Percentiles rank a stretch among this genome's conserved stretches.
Evolutionary conservation across 2,888 invertebrate species (phyloP).

Genomic region (Microctonus aethiopoides): DNA sequence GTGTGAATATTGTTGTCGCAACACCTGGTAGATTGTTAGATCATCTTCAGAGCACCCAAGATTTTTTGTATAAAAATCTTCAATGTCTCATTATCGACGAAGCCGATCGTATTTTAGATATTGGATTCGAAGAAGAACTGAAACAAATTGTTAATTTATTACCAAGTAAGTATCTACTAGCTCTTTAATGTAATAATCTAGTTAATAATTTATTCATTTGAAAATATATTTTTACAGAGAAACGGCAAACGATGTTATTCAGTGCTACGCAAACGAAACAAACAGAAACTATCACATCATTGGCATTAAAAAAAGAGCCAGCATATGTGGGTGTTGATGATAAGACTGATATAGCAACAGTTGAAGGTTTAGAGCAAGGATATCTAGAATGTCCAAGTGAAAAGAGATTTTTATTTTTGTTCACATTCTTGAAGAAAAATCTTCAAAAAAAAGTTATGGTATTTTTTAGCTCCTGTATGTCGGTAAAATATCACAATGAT

Average conservation of each 20-base stretch:
- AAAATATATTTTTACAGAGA: not conserved
- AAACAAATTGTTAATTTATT: slow-evolving; percentile 92
- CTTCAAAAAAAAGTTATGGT: slow-evolving; percentile 96
- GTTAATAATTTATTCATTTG: not conserved
- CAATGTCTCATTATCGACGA: slow-evolving; percentile 96
- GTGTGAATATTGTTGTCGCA: slow-evolving; percentile 93
- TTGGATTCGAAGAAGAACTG: slow-evolving; percentile 97
- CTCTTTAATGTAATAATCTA: slow-evolving; percentile 2
- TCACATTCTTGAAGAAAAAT: slow-evolving; percentile 97
- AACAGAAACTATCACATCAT: slow-evolving; percentile 86
- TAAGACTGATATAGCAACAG: slow-evolving; percentile 83
- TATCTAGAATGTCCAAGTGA: slow-evolving; percentile 97
- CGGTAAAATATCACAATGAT: slow-evolving; percentile 96
- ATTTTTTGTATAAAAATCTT: slow-evolving; percentile 92
- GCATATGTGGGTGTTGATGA: slow-evolving; percentile 96
- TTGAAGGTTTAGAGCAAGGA: slow-evolving; percentile 85
- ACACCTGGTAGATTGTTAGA: slow-evolving; percentile 96
- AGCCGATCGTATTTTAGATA: slow-evolving; percentile 96
- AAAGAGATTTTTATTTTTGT: slow-evolving; percentile 93
- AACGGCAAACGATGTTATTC: not conserved
- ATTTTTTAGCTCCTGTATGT: slow-evolving; percentile 97
- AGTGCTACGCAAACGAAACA: slow-evolving; percentile 57
- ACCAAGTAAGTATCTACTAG: slow-evolving; percentile 79
- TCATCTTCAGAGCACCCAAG: slow-evolving; percentile 92
- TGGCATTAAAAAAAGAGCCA: slow-evolving; percentile 94